Evolutionary conservation across 2,113 vertebrate species (phyloP), one percentile per base, ranked within the genome.

Genomic region (Condylura cristata): DNA sequence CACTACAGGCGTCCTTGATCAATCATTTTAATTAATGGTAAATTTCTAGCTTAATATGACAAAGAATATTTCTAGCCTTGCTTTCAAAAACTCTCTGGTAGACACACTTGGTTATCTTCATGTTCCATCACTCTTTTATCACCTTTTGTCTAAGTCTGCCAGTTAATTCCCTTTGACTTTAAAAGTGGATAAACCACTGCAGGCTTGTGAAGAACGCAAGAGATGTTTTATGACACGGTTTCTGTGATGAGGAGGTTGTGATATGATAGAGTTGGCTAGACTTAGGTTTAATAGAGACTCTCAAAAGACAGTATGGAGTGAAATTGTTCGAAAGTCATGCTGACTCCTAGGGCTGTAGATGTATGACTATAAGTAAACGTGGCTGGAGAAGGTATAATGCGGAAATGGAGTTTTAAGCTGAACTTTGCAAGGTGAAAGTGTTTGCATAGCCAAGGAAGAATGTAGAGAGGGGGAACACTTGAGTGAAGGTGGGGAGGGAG

Each of bases 61-160:
- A 48, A 44, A 30, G 32, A 41, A 85, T 70, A 78, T 82, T 78
- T 88, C 37, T 80, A 32, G 5, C 61, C 58, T 90, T 68, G 37
- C 32, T 82, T 90, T 92, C 51, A 53, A 89, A 89, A 86, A 60
- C 18, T 41, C 46, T 61, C 76, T 63, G 6, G 26, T 28, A 68
- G 44, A 78, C 75, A 51, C 60, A 22, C 74, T 56, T 61, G 28
- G 63, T 90, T 81, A 28, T 60, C 76, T 91, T 90, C 63, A 37
- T 70, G 22, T 74, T 78, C 37, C 34, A 7, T 8, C 68, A 46
- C 68, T 28, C 26, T 75, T 72, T 16, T 51, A 2, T 32, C 48
- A 72, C 37, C 66, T 56, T 86, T 82, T 44, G 6, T 92, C 6
- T 86, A 78, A 51, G 90, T 87, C 63, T 91, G 30, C 61, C 82